These are phyloP conservation scores for Linyphia triangularis DNA, from an alignment of 2,888 invertebrate genomes.

Conservation along the genomic window DNA sequence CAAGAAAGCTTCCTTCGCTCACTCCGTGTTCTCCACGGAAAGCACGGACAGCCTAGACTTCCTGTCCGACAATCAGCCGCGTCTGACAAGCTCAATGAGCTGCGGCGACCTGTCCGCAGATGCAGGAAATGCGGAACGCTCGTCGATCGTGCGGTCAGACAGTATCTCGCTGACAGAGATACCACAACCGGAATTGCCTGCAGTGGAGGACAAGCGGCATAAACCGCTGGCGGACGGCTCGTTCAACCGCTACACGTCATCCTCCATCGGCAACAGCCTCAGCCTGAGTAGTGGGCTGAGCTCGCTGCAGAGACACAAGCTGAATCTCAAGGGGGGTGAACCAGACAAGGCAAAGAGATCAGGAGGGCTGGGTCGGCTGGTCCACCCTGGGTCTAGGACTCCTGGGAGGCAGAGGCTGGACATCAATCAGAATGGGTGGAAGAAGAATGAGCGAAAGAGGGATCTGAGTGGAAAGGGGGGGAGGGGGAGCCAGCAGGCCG, in stretches of 20 bases:
- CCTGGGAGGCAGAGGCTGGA: constrained; percentile 73
- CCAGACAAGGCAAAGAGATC: constrained; percentile 60
- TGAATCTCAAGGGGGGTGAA: constrained; percentile 59
- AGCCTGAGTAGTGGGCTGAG: constrained; percentile 75
- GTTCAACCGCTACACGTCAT: constrained; percentile 54
- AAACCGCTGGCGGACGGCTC: constrained; percentile 43
- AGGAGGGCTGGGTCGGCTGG: constrained; percentile 55
- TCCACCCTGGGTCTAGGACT: constrained; percentile 51
- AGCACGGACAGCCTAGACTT: constrained; percentile 75
- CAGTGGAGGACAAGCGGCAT: constrained; percentile 34
- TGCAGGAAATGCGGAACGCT: constrained; percentile 38
- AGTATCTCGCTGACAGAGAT: constrained; percentile 71
- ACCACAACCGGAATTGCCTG: constrained; percentile 38
- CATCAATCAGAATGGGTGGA: constrained; percentile 77
- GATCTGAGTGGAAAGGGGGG: constrained; percentile 19
- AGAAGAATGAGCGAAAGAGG: constrained; percentile 68
- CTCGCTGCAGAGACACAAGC: constrained; percentile 66
- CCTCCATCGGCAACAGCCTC: constrained; percentile 68
- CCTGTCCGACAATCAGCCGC: constrained; percentile 74
- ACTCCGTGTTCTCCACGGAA: constrained; percentile 73
- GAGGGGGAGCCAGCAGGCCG: constrained; percentile 43
- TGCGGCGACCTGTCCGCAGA: constrained; percentile 72
- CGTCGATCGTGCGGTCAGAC: constrained; percentile 55
- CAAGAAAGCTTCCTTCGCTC: constrained; percentile 65
- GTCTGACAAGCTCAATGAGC: constrained; percentile 72